phyloP scores from a whole-genome alignment of 2,797 vertebrate species.

The Bovichtus variegatus region DNA sequence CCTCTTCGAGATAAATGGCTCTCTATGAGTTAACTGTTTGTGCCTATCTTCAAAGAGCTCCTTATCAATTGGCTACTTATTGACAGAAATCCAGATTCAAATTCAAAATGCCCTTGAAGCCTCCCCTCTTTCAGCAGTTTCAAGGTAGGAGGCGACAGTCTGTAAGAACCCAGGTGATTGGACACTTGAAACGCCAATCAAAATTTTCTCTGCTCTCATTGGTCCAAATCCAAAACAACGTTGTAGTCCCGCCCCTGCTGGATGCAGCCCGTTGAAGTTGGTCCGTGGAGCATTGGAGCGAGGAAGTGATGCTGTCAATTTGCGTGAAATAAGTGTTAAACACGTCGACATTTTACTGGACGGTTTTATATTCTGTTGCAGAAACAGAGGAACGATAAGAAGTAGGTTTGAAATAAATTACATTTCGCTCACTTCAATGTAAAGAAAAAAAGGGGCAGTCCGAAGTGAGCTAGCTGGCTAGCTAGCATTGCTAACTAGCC shows the following conservation, averaged over 20 bases:
- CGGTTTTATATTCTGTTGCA: constrained; percentile 7
- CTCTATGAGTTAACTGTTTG: constrained; percentile 15
- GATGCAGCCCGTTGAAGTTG: constrained; percentile 76
- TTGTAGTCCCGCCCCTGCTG: background rate
- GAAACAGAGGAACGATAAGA: constrained; percentile 34
- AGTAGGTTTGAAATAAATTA: background rate
- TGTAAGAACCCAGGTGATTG: constrained; percentile 42
- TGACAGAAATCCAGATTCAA: constrained; percentile 65
- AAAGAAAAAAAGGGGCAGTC: background rate
- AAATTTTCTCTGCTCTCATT: constrained; percentile 26
- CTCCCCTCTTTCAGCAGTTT: background rate
- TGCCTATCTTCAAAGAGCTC: constrained; percentile 30
- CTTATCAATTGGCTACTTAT: constrained; percentile 66
- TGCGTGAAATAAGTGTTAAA: constrained; percentile 35
- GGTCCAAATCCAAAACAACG: constrained; percentile 40
- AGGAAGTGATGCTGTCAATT: constrained; percentile 54
- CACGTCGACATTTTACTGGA: background rate
- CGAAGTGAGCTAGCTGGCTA: constrained; percentile 66
- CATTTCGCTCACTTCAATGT: background rate
- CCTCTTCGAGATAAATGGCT: background rate
- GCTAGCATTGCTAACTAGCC: constrained; percentile 62
- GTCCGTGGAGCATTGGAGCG: background rate
- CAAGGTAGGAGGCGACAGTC: background rate
- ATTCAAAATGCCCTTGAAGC: constrained; percentile 65
- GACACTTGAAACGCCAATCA: constrained; percentile 53